A percentile compares a stretch with the other conserved stretches of the same genome.
Evolutionary conservation across 1,140 invertebrate species (phyloP).

Genomic region (Leptestheria dahalacensis): DNA sequence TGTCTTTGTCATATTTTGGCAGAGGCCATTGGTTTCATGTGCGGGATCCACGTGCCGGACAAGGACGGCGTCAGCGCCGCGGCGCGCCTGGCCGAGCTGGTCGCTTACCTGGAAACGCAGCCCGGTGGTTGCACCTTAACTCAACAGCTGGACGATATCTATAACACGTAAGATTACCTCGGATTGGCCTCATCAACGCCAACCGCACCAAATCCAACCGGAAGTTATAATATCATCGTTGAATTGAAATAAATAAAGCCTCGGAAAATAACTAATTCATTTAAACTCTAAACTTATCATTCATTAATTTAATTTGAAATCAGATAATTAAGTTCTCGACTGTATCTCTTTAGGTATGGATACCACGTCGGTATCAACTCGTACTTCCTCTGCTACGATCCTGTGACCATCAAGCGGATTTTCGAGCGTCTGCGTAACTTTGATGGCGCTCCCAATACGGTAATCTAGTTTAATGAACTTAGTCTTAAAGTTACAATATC

Average conservation of each 20-base stretch:
- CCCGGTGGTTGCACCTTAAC: constrained; percentile 39
- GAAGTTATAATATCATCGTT: no score
- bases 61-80: constrained; percentile 91
- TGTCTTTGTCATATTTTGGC: not conserved
- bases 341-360: constrained; percentile 43
- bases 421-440: constrained; percentile 71
- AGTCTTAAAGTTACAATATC: no score
- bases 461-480: constrained; percentile 5
- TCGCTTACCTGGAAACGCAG: constrained; percentile 50
- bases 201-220: no score
- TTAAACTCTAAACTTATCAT: not conserved
- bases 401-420: constrained; percentile 49
- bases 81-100: constrained; percentile 58
- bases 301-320: not conserved
- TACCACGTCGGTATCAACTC: constrained; percentile 71
- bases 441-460: constrained; percentile 30
- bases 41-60: constrained; percentile 66
- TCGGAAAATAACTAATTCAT: not conserved
- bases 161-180: constrained; percentile 40
- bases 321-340: not conserved
- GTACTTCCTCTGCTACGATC: constrained; percentile 75
- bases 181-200: no score
- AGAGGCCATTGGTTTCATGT: constrained; percentile 92
- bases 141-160: constrained; percentile 67
- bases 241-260: not conserved